Conservation (phyloP, 2,888 invertebrate species). For the Hoplodrina ambigua region DNA sequence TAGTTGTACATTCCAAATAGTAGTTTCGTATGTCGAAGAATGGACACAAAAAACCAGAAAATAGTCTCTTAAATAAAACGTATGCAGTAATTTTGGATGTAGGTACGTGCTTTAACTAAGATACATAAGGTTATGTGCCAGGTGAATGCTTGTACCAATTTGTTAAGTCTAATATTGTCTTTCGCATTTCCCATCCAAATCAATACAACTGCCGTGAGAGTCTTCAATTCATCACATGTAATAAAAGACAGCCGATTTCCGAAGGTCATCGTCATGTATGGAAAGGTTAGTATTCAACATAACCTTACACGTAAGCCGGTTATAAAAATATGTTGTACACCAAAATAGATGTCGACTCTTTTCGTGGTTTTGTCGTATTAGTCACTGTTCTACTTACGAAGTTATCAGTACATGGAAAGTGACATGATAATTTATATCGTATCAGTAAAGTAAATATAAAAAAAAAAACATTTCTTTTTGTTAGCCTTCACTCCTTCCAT, state of each 20-base stretch:
- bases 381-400: constrained; percentile 34
- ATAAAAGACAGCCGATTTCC: constrained; percentile 38
- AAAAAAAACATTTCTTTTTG: no score
- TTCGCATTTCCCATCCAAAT: constrained; percentile 1
- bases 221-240: constrained; percentile 22
- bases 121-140: neutral
- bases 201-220: constrained; percentile 18
- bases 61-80: no score
- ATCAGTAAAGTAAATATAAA: no score
- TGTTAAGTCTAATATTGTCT: neutral
- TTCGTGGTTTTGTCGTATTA: constrained; percentile 37
- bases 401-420: constrained; percentile 40
- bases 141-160: constrained; percentile 7
- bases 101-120: neutral
- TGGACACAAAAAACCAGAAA: no score
- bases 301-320: constrained; percentile 38
- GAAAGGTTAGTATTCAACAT: constrained; percentile 38
- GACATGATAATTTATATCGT: constrained; percentile 30
- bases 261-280: constrained; percentile 14
- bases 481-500: no score
- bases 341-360: constrained; percentile 9
- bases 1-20: no score
- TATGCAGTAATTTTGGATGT: no score
- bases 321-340: constrained; percentile 22
- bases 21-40: no score